Evolutionary conservation across 2,797 vertebrate genomes (phyloP).

Genomic region (Emydoidea blandingii): DNA sequence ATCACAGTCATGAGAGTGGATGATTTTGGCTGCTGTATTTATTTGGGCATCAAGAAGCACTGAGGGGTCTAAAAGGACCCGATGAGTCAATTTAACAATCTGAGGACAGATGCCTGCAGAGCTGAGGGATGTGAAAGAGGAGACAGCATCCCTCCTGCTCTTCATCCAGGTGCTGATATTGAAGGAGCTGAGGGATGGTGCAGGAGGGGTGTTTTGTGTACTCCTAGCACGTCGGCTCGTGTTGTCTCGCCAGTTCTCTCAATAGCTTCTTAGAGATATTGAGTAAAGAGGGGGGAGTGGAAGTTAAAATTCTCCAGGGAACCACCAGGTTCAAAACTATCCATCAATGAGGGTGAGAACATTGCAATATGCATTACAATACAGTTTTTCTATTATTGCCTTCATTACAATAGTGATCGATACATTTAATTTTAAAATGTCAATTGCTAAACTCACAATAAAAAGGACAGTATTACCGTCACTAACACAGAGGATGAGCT

Average conservation of each 20-base stretch:
- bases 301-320: not conserved
- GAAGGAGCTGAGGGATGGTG: not conserved
- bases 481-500: not conserved
- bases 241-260: not conserved
- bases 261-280: not conserved
- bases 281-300: not conserved
- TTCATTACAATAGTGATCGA: not conserved
- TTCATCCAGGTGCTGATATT: not conserved
- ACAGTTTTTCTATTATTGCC: not conserved
- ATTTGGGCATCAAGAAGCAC: not conserved
- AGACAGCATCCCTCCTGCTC: not conserved
- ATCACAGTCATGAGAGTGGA: too few species aligned
- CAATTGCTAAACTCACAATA: not conserved
- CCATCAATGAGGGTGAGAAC: not conserved
- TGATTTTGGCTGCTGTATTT: not conserved
- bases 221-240: not conserved
- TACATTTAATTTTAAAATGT: not conserved
- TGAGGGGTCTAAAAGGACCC: too few species aligned
- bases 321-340: not conserved
- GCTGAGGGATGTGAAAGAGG: not conserved
- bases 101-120: too few species aligned
- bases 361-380: not conserved
- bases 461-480: too few species aligned
- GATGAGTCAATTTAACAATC: not conserved
- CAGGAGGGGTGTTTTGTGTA: not conserved